Percentiles rank a stretch among this genome's conserved stretches.
These are phyloP conservation scores for Pocillopora damicornis DNA, from an alignment of 64 coral and sea anemone species.

Conservation along the genomic window DNA sequence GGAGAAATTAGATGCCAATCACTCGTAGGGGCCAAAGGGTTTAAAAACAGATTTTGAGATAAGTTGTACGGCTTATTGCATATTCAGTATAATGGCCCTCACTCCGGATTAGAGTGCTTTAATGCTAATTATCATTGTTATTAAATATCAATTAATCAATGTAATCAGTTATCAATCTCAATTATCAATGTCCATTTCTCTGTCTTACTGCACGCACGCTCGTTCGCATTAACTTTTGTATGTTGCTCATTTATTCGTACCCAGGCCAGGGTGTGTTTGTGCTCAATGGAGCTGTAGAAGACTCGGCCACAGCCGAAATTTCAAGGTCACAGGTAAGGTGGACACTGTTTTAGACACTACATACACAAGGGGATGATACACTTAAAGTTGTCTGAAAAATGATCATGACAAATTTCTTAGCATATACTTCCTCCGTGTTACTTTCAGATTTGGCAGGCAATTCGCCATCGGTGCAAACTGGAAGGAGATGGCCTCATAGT, in stretches of 20 bases:
- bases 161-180: no score
- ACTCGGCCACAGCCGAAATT: slow-evolving; percentile 88
- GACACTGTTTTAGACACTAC: no score
- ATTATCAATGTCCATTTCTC: no score
- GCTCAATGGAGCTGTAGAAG: slow-evolving; percentile 76
- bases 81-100: no score
- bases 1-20: no score
- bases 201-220: no score
- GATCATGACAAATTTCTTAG: not conserved
- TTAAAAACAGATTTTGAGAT: no score
- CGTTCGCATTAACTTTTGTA: not conserved
- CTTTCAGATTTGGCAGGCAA: slow-evolving; percentile 75
- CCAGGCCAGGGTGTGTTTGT: slow-evolving; percentile 69
- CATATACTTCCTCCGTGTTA: not conserved
- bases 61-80: no score
- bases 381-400: not conserved
- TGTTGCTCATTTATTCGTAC: not conserved
- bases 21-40: no score
- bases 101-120: no score
- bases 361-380: not conserved
- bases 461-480: slow-evolving; percentile 66
- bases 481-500: slow-evolving; percentile 60
- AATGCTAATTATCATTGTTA: no score
- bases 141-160: no score
- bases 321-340: slow-evolving; percentile 79